Evolutionary conservation across 2,888 invertebrate genomes (phyloP), one percentile per base, ranked within the genome.

Genomic region (Megaustenia siamemsis): DNA sequence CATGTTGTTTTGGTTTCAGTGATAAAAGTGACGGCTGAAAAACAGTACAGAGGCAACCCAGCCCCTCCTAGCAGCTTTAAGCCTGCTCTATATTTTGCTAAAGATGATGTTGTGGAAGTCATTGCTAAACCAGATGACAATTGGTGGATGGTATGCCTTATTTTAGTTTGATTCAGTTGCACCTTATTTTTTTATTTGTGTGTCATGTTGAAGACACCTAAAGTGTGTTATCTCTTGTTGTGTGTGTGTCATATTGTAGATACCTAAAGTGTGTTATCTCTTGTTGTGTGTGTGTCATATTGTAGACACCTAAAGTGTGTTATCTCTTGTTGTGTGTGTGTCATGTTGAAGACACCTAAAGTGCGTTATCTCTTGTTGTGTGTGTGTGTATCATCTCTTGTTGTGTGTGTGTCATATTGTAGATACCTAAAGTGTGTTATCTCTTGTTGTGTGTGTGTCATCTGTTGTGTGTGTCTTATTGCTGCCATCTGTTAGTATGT

Each of bases 71-170:
- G 90, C 15, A 84, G 86, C 21, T 89, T 89, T 15, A 87, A 88
- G 38, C 86, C 84, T 38, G 79, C 89, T 0, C 87, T 93, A 49
- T 82, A 77, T 49, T 92, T 93, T 84, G 87, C 91, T 53, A 88
- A 88, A 49, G 92, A 91, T 81, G 93, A 93, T 68, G 90, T 92
- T 53, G 92, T 94, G 75, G 91, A 93, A 45, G 90, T 94, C 38
- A 83, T 93, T 10, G 89, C 89, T 38, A 91, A 91, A 83, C 86
- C 90, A 15, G 92, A 93, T 35, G n/a, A 88, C 88, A 45, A 28
- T 12, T 94, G 94, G 92, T 94, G 93, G 93, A 92, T 92, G 90
- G 94, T 94, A 86, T 73, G 15, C 24, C 38, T 4, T 10, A 12
- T 15, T 66, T 1, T 66, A 8, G 10, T 10, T 49, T 49, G 10